These are phyloP conservation scores for Actinopyga echinites DNA, from an alignment of 53 echinoderm and acorn worm genomes.

Conservation along the genomic window DNA sequence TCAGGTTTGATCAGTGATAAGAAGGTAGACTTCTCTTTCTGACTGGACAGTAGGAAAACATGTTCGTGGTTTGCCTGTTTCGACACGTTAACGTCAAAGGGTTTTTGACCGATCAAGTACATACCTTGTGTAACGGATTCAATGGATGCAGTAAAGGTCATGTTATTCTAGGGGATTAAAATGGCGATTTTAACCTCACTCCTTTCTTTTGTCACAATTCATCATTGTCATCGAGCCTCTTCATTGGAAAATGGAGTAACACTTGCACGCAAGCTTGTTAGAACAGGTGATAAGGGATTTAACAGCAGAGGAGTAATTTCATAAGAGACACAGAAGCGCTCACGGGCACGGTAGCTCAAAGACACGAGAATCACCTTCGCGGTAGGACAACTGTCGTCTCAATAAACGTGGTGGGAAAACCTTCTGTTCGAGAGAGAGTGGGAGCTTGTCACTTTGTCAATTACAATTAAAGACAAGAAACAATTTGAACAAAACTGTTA, in stretches of 20 bases:
- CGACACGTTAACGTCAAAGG: too few relatives aligned
- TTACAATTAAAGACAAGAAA: not conserved
- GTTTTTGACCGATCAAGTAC: too few relatives aligned
- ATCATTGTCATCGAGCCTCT: not conserved
- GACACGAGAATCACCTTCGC: not conserved
- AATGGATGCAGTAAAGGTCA: too few relatives aligned
- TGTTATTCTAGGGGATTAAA: not conserved
- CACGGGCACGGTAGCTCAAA: constrained; percentile 21
- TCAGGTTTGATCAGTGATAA: too few relatives aligned
- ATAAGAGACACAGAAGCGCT: not conserved
- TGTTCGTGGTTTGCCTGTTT: too few relatives aligned
- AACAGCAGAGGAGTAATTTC: not conserved
- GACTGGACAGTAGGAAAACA: too few relatives aligned
- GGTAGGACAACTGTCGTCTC: not conserved
- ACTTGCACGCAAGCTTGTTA: not conserved
- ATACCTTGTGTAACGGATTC: too few relatives aligned
- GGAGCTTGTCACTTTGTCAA: constrained; percentile 7
- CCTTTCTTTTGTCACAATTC: not conserved
- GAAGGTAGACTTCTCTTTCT: too few relatives aligned
- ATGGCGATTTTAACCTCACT: not conserved
- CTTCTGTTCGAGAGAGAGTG: not conserved
- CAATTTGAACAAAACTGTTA: not conserved
- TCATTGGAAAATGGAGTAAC: not conserved
- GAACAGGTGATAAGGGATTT: constrained; percentile 14
- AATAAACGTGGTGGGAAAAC: not conserved